Evolutionary conservation across 1,140 invertebrate genomes (phyloP).

Genomic region (Heliconius hewitsoni): DNA sequence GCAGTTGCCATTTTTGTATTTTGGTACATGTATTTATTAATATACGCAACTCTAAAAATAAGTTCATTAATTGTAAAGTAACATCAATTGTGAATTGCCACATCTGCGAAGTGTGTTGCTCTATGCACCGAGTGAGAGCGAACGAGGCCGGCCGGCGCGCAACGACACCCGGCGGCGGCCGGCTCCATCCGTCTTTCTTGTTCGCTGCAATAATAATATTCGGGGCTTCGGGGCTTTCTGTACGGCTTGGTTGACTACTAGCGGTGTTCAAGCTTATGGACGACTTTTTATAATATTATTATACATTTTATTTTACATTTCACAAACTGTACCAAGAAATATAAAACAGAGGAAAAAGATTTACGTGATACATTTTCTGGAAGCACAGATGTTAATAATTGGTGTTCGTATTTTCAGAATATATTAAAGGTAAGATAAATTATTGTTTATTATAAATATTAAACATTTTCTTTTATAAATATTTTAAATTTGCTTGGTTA

Average conservation of each 20-base stretch:
- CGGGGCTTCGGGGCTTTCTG: slow-evolving; percentile 43
- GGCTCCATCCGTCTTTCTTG: slow-evolving; percentile 31
- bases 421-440: slow-evolving; percentile 8
- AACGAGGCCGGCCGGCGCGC: slow-evolving; percentile 43
- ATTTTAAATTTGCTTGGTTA: not conserved
- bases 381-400: not conserved
- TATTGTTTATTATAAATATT: not conserved
- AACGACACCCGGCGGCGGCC: slow-evolving; percentile 38
- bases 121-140: slow-evolving; percentile 39
- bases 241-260: slow-evolving; percentile 33
- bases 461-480: not conserved
- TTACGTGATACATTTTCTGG: not conserved
- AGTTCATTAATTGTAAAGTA: not conserved
- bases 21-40: too few species aligned
- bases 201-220: slow-evolving; percentile 42
- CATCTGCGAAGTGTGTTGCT: slow-evolving; percentile 20
- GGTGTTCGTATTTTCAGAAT: not conserved
- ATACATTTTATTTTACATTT: not conserved
- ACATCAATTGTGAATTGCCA: not conserved
- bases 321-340: not conserved
- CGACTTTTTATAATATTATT: not conserved
- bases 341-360: not conserved
- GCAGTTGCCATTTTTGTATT: too few species aligned
- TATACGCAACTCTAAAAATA: not conserved
- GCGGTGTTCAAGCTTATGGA: slow-evolving; percentile 15